Conservation (phyloP, 2,888 invertebrate genomes). For the Coleophora deauratella region DNA sequence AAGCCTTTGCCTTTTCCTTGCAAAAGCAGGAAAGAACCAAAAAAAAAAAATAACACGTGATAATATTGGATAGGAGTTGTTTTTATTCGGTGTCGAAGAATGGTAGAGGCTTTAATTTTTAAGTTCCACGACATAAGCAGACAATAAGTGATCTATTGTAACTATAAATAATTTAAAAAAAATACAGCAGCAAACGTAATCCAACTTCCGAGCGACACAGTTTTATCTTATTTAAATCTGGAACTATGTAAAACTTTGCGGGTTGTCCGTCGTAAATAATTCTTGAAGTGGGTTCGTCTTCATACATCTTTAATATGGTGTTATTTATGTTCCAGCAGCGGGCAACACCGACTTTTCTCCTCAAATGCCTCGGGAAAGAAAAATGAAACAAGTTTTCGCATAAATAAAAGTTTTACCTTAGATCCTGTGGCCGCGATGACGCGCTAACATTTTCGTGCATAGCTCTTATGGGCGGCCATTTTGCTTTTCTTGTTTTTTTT, state of each 20-base stretch:
- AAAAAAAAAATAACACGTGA: too few species aligned
- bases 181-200: too few species aligned
- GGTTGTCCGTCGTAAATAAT: conserved; percentile 32
- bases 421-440: conserved; percentile 37
- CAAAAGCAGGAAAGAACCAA: too few species aligned
- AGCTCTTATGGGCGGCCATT: conserved; percentile 31
- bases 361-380: conserved; percentile 44
- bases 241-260: conserved; percentile 10
- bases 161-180: too few species aligned
- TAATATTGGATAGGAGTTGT: too few species aligned
- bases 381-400: conserved; percentile 66
- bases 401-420: conserved; percentile 59
- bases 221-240: not conserved
- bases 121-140: too few species aligned
- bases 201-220: too few species aligned
- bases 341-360: conserved; percentile 34
- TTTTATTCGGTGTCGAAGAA: too few species aligned
- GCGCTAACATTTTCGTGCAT: conserved; percentile 41
- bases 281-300: conserved; percentile 35
- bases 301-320: conserved; percentile 49
- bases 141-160: too few species aligned
- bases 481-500: conserved; percentile 25
- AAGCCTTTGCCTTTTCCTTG: too few species aligned
- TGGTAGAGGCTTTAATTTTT: too few species aligned
- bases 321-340: conserved; percentile 42